Conservation (phyloP, 2,797 vertebrate species). For the Sebastiscus albofasciatus region DNA sequence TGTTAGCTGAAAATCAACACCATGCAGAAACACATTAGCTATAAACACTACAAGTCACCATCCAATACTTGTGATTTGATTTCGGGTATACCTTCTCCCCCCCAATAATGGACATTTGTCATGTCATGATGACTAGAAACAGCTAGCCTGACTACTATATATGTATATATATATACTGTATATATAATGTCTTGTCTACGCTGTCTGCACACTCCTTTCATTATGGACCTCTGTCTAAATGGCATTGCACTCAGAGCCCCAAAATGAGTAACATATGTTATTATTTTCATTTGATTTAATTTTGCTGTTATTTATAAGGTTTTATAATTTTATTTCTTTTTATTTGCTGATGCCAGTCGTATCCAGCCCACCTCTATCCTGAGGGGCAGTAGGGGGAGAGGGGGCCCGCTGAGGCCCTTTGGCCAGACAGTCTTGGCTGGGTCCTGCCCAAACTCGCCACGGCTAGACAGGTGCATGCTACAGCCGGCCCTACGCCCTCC, state of each 20-base stretch:
- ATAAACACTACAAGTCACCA: too few species aligned
- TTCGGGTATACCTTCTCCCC: too few species aligned
- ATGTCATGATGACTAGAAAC: neutral
- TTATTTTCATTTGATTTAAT: conserved; percentile 15
- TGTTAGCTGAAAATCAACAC: neutral
- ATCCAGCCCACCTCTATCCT: conserved; percentile 86
- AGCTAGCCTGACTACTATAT: too few species aligned
- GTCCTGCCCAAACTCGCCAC: conserved; percentile 86
- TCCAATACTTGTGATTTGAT: too few species aligned
- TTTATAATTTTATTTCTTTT: conserved; percentile 35
- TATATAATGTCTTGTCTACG: neutral
- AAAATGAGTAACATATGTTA: neutral
- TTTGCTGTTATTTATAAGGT: conserved; percentile 4
- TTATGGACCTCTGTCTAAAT: neutral
- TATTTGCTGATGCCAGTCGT: conserved; percentile 67
- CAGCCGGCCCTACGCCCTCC: conserved; percentile 65
- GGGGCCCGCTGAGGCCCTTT: conserved; percentile 84
- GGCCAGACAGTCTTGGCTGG: conserved; percentile 82
- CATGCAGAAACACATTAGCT: neutral
- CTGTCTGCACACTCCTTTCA: neutral
- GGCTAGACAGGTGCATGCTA: conserved; percentile 88
- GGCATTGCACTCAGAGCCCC: neutral
- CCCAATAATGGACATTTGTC: too few species aligned
- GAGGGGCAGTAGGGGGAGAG: conserved; percentile 80
- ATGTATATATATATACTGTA: too few species aligned